A percentile compares a stretch with the other conserved stretches of the same genome.
These are phyloP conservation scores for Nowickia ferox DNA, from an alignment of 2,888 invertebrate species.

Conservation along the genomic window DNA sequence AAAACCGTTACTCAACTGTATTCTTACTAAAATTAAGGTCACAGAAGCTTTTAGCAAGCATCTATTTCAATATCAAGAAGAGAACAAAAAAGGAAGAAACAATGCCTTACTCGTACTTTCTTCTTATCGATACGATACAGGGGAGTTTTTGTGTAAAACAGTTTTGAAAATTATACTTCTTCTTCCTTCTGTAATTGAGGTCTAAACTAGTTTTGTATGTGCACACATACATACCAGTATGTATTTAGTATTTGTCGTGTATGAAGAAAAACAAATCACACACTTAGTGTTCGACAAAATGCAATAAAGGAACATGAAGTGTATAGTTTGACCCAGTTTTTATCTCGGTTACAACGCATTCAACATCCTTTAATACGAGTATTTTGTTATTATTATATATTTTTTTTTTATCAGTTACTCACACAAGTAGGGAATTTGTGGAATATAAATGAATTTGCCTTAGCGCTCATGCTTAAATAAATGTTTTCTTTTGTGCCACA, in stretches of 20 bases:
- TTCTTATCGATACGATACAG: neutral
- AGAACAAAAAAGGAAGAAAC: neutral
- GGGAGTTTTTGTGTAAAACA: constrained; percentile 1
- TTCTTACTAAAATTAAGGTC: constrained; percentile 42
- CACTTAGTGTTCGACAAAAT: constrained; percentile 41
- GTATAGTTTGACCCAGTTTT: constrained; percentile 68
- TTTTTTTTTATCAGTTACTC: constrained; percentile 31
- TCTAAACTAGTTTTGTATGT: constrained; percentile 43
- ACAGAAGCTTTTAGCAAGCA: constrained; percentile 1
- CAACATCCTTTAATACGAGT: constrained; percentile 36
- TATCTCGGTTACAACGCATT: constrained; percentile 37
- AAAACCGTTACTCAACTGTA: constrained; percentile 12
- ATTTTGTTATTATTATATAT: constrained; percentile 30
- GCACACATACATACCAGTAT: neutral
- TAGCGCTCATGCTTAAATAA: constrained; percentile 27
- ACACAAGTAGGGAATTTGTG: constrained; percentile 14
- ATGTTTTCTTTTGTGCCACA: constrained; percentile 50
- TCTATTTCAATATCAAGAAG: constrained; percentile 51
- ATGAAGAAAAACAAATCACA: constrained; percentile 9
- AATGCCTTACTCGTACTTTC: neutral
- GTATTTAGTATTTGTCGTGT: constrained; percentile 27
- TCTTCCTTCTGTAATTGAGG: constrained; percentile 29
- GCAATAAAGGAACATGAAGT: constrained; percentile 43
- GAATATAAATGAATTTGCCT: constrained; percentile 12
- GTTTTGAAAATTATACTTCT: neutral